These are phyloP conservation scores for Scolopax bukidnonensis DNA, from an alignment of 2,797 vertebrate species.

Conservation along the genomic window DNA sequence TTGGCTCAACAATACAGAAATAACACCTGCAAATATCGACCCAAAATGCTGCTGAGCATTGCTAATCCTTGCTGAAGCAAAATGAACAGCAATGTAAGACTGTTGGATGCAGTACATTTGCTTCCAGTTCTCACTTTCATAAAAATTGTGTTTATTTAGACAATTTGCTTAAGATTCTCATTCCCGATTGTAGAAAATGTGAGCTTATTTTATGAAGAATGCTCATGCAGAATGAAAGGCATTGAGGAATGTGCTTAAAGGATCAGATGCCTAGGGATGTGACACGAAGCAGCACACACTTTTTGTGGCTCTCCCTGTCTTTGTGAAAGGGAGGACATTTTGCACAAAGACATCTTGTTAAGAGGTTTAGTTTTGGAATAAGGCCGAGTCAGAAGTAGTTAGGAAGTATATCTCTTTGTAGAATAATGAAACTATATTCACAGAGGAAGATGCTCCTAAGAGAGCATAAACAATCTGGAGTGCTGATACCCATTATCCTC, in stretches of 20 bases:
- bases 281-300: background rate
- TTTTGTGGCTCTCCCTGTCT: background rate
- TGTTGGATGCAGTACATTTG: background rate
- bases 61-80: background rate
- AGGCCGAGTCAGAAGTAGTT: background rate
- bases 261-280: background rate
- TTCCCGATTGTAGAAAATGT: background rate
- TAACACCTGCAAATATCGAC: background rate
- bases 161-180: background rate
- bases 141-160: background rate
- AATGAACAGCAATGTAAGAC: background rate
- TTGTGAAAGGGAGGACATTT: background rate
- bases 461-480: background rate
- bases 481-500: background rate
- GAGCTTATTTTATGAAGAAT: background rate
- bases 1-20: background rate
- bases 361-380: background rate
- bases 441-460: background rate
- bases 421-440: background rate
- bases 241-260: background rate
- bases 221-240: background rate
- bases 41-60: background rate
- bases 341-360: background rate
- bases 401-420: background rate
- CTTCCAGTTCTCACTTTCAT: background rate